A percentile compares a stretch with the other conserved stretches of the same genome.
These are phyloP conservation scores for Eupleurogrammus muticus DNA, from an alignment of 2,797 vertebrate species.

Conservation along the genomic window DNA sequence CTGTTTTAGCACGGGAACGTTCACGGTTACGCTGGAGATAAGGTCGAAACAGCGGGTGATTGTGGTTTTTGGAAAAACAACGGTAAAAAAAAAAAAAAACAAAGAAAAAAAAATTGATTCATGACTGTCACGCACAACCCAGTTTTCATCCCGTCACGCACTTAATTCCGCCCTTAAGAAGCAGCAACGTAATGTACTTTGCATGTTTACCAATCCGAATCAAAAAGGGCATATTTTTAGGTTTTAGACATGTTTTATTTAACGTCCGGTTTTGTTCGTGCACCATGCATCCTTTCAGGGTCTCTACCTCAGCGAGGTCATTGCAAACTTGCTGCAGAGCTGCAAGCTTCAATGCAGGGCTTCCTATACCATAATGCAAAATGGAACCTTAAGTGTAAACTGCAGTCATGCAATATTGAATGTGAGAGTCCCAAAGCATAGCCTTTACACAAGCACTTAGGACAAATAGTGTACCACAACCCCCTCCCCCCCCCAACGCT, in stretches of 20 bases:
- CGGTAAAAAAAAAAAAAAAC: slow-evolving; percentile 7
- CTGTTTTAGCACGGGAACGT: slow-evolving; percentile 50
- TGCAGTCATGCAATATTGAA: slow-evolving; percentile 78
- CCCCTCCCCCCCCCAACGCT: slow-evolving; percentile 34
- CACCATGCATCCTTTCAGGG: slow-evolving; percentile 80
- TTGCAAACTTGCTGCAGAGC: slow-evolving; percentile 83
- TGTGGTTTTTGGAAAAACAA: slow-evolving; percentile 45
- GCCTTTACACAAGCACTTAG: slow-evolving; percentile 85
- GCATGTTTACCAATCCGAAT: slow-evolving; percentile 70
- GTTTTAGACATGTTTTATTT: slow-evolving; percentile 64
- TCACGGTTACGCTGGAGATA: slow-evolving; percentile 50
- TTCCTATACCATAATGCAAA: slow-evolving; percentile 76
- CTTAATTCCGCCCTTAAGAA: slow-evolving; percentile 76
- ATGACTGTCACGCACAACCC: slow-evolving; percentile 81
- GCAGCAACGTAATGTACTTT: slow-evolving; percentile 77
- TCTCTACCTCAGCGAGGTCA: slow-evolving; percentile 88
- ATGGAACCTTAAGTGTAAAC: slow-evolving; percentile 80
- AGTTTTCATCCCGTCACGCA: slow-evolving; percentile 74
- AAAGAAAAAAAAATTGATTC: slow-evolving; percentile 47
- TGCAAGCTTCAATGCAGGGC: slow-evolving; percentile 80
- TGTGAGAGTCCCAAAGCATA: slow-evolving; percentile 80
- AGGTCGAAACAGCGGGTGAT: slow-evolving; percentile 62
- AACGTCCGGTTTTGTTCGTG: slow-evolving; percentile 61
- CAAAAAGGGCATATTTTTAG: slow-evolving; percentile 69
- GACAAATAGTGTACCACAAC: slow-evolving; percentile 67